Evolutionary conservation across 2,888 invertebrate species (phyloP).

Genomic region (Protophormia terraenovae): DNA sequence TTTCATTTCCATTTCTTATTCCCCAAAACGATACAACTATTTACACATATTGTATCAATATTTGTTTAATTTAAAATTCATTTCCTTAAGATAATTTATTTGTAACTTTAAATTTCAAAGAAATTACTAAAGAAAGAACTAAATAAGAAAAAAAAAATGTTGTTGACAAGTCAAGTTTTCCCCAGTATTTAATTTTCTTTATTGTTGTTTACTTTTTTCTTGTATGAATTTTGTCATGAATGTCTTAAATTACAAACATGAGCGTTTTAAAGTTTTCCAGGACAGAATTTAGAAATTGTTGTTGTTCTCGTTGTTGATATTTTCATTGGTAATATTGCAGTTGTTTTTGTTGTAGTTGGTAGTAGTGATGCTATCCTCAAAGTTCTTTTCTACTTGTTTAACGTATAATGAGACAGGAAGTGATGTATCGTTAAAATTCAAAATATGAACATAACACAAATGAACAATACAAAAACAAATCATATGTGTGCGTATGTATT

Average conservation of each 20-base stretch:
- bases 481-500: neutral
- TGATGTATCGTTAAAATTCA: slow-evolving; percentile 59
- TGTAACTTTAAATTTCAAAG: neutral
- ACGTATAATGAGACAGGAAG: slow-evolving; percentile 46
- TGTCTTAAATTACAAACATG: neutral
- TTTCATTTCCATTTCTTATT: neutral
- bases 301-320: neutral
- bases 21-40: neutral
- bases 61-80: neutral
- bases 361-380: neutral
- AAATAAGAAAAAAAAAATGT: neutral
- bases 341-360: neutral
- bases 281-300: neutral
- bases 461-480: slow-evolving; percentile 21
- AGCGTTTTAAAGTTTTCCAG: neutral
- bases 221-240: neutral
- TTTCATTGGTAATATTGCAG: too few relatives aligned
- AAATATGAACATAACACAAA: slow-evolving; percentile 26
- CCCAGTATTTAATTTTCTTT: neutral
- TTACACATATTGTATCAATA: neutral
- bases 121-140: neutral
- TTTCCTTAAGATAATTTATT: neutral
- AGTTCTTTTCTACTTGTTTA: neutral
- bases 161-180: slow-evolving; percentile 20
- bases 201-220: neutral